Evolutionary conservation across 2,888 invertebrate genomes (phyloP).

Genomic region (Eutolmus rufibarbis): DNA sequence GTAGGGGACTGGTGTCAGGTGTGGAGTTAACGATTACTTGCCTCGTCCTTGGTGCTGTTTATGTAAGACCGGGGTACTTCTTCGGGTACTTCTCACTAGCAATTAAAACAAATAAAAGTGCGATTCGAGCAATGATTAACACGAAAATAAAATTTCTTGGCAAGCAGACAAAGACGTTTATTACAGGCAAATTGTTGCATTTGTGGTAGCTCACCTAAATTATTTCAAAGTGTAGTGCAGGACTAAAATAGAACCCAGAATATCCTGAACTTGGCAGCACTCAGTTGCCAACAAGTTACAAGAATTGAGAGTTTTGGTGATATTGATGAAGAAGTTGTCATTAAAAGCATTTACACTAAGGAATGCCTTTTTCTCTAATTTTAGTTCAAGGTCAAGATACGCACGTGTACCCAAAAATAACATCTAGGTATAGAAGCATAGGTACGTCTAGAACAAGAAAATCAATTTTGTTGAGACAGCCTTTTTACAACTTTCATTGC

Average conservation of each 20-base stretch:
- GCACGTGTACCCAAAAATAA: not conserved
- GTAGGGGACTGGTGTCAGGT: not conserved
- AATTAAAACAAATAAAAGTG: not conserved
- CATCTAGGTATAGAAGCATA: not conserved
- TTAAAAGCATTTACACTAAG: not conserved
- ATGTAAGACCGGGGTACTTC: not conserved
- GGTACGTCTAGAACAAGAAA: not conserved
- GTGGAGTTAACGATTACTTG: not conserved
- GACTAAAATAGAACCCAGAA: not conserved
- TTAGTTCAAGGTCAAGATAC: not conserved
- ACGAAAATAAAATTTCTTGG: not conserved
- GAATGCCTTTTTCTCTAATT: not conserved
- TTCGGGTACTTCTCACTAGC: not conserved
- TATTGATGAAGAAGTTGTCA: not conserved
- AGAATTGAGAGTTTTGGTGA: not conserved
- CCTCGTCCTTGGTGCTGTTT: not conserved
- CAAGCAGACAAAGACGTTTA: not conserved
- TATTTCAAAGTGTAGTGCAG: not conserved
- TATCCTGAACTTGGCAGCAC: not conserved
- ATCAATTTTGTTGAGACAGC: not conserved
- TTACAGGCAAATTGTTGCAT: not conserved
- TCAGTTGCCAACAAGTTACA: not conserved
- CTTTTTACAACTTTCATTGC: not conserved
- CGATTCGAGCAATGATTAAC: not conserved
- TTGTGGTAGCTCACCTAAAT: not conserved